These are phyloP conservation scores for Drosophila dunni DNA, from an alignment of 1,140 invertebrate species.

Conservation along the genomic window DNA sequence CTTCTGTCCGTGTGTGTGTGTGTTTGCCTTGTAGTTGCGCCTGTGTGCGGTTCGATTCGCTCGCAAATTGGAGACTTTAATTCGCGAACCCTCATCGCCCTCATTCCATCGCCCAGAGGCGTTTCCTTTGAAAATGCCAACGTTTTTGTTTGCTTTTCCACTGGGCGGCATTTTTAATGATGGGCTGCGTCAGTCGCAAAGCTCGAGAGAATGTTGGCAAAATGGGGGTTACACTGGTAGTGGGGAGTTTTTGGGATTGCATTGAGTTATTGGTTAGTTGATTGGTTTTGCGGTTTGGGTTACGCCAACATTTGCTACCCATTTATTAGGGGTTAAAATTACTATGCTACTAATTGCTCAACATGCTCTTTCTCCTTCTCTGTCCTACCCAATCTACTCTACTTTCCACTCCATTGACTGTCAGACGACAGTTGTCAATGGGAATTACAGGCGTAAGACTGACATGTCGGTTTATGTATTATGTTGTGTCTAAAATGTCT, in stretches of 20 bases:
- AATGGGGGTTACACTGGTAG: not conserved
- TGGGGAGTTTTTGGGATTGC: not conserved
- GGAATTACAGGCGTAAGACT: not conserved
- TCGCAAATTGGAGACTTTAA: slow-evolving; percentile 65
- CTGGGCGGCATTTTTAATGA: slow-evolving; percentile 67
- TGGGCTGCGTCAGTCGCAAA: slow-evolving; percentile 20
- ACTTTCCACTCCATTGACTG: not conserved
- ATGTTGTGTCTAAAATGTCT: not conserved
- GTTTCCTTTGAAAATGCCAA: slow-evolving; percentile 55
- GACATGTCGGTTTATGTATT: not conserved
- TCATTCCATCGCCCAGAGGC: slow-evolving; percentile 43
- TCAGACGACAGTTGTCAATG: slow-evolving; percentile 2
- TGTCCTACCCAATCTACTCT: no score
- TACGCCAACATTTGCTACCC: slow-evolving; percentile 21
- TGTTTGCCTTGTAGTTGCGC: slow-evolving; percentile 29
- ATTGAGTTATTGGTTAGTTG: slow-evolving; percentile 41
- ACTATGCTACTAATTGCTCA: slow-evolving; percentile 59
- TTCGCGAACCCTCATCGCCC: slow-evolving; percentile 31
- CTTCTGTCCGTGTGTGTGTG: slow-evolving; percentile 7
- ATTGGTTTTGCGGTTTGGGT: slow-evolving; percentile 52
- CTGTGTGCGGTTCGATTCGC: slow-evolving; percentile 46
- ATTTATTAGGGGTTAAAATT: slow-evolving; percentile 36
- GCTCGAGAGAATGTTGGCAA: not conserved
- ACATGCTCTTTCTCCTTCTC: not conserved
- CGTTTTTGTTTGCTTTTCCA: slow-evolving; percentile 44